A percentile compares a stretch with the other conserved stretches of the same genome.
Evolutionary conservation across 2,888 invertebrate species (phyloP).

Genomic region (Suillia variegata): DNA sequence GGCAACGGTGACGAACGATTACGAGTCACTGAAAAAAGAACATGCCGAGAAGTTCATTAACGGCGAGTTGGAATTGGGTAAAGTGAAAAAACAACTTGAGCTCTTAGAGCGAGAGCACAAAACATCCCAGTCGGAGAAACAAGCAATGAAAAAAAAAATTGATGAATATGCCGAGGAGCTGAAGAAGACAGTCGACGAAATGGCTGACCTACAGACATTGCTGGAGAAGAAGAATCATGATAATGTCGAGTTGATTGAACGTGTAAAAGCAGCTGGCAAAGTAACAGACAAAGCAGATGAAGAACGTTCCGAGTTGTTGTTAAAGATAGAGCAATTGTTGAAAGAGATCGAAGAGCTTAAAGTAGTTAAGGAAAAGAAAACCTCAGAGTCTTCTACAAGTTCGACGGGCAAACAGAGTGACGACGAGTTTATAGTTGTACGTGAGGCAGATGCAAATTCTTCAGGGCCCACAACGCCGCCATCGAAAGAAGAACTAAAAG

Average conservation of each 20-base stretch:
- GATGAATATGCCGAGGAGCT: slow-evolving; percentile 47
- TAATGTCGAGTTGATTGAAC: slow-evolving; percentile 47
- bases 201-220: slow-evolving; percentile 46
- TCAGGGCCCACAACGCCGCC: slow-evolving; percentile 40
- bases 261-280: slow-evolving; percentile 42
- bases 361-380: slow-evolving; percentile 45
- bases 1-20: slow-evolving; percentile 62
- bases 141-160: slow-evolving; percentile 39
- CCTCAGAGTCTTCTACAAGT: slow-evolving; percentile 48
- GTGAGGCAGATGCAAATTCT: slow-evolving; percentile 45
- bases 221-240: slow-evolving; percentile 50
- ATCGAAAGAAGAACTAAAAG: slow-evolving; percentile 51
- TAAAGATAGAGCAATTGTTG: slow-evolving; percentile 36
- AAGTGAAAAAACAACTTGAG: slow-evolving; percentile 40
- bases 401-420: slow-evolving; percentile 52
- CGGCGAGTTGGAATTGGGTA: slow-evolving; percentile 43
- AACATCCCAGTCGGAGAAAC: slow-evolving; percentile 32
- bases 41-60: slow-evolving; percentile 43
- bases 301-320: slow-evolving; percentile 48
- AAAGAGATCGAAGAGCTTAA: slow-evolving; percentile 47
- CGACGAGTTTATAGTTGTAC: slow-evolving; percentile 55
- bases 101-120: slow-evolving; percentile 34
- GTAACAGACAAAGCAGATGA: slow-evolving; percentile 34
- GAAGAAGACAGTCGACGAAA: slow-evolving; percentile 39
- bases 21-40: slow-evolving; percentile 38